These are phyloP conservation scores for Listronotus bonariensis DNA, from an alignment of 1,140 invertebrate species.

Conservation along the genomic window DNA sequence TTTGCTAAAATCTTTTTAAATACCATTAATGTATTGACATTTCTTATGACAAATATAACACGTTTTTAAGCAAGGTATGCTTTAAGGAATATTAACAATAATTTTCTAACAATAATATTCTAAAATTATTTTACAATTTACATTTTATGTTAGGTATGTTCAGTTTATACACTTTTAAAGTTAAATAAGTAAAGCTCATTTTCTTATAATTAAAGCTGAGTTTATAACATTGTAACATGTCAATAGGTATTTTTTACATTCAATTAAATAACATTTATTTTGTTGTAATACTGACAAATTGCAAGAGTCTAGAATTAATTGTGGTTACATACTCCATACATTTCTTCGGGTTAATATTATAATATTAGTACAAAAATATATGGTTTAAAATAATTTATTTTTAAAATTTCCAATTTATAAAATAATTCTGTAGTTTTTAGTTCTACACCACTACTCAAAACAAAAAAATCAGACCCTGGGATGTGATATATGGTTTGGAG, in stretches of 20 bases:
- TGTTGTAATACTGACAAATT: slow-evolving; percentile 9
- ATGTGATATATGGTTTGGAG: too few relatives aligned
- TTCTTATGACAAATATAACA: not conserved
- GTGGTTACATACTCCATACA: too few relatives aligned
- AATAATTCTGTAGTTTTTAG: too few relatives aligned
- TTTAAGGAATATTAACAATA: slow-evolving; percentile 18
- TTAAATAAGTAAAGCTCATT: slow-evolving; percentile 17
- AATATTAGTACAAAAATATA: too few relatives aligned
- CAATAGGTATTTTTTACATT: slow-evolving; percentile 7
- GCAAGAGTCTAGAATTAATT: not conserved
- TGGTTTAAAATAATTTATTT: too few relatives aligned
- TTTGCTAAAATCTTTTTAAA: slow-evolving; percentile 2
- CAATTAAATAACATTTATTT: slow-evolving; percentile 6
- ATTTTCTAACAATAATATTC: slow-evolving; percentile 15
- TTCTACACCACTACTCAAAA: too few relatives aligned
- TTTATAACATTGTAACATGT: slow-evolving; percentile 2
- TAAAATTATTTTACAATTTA: slow-evolving; percentile 17
- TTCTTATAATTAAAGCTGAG: slow-evolving; percentile 16
- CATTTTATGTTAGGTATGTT: slow-evolving; percentile 16
- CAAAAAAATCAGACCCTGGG: too few relatives aligned
- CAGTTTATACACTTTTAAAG: slow-evolving; percentile 12
- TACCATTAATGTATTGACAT: slow-evolving; percentile 3
- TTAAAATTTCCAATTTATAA: too few relatives aligned
- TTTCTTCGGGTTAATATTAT: too few relatives aligned
- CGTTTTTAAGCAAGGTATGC: slow-evolving; percentile 6